Evolutionary conservation across 2,113 vertebrate genomes (phyloP), one percentile per base, ranked within the genome.

Genomic region (Varanus salvator): DNA sequence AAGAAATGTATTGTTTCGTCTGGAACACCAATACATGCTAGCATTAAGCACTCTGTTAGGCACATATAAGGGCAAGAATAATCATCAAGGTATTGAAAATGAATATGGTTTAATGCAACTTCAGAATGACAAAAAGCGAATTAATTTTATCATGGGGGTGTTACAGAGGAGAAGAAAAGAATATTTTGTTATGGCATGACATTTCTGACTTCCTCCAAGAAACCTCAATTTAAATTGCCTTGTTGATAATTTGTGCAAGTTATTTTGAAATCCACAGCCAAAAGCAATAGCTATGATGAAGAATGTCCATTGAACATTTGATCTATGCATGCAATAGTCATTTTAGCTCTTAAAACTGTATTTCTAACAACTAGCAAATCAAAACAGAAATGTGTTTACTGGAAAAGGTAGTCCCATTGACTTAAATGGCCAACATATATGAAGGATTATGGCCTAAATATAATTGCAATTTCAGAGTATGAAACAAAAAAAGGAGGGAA

Each of bases 381-480:
- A 17, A 57, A 72, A 31, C 50, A 31, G 82, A 88, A 31, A 1
- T 72, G 54, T 50, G 3, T n/a, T 76, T 72, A 17, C 50, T 85
- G 52, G 60, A 52, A 60, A 86, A 3, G 60, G 31, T 14, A 60
- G 27, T 31, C 31, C 57, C 3, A 54, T 69, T n/a, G 66, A 57
- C 60, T 27, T 88, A n/a, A 75, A 27, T 74, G 48, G 75, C 31
- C 68, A 21, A 27, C 19, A 66, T 89, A 21, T 48, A 77, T 75
- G 34, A 57, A 85, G 38, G 66, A 64, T 60, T 71, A 68, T 69
- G 83, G 92, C 93, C 77, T 29, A 86, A 89, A 89, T 54, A 1
- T 66, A 0, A 78, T 85, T 94, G 92, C 52, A 93, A 87, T 86
- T 77, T 77, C 91, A 89, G 76, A 81, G 17, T 88, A 34, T 72